phyloP scores from a whole-genome alignment of 2,113 vertebrate genomes.

The Calidris pugnax region DNA sequence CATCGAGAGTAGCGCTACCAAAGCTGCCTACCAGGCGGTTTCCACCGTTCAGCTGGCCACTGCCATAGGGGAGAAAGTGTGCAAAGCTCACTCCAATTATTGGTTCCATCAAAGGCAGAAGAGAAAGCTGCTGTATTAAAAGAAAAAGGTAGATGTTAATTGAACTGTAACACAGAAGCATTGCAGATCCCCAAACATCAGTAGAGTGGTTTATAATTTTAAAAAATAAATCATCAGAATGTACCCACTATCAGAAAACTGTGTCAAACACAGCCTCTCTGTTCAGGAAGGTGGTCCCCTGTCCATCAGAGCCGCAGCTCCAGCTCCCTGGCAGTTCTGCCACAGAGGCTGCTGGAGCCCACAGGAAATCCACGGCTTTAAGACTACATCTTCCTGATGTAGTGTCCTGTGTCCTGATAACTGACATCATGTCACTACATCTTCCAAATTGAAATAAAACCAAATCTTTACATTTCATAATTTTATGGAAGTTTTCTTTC shows the following conservation, averaged over 20 bases:
- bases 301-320: neutral
- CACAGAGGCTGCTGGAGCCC: neutral
- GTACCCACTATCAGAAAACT: neutral
- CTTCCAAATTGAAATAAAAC: neutral
- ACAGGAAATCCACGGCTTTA: neutral
- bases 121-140: slow-evolving; percentile 85
- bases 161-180: neutral
- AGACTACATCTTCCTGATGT: neutral
- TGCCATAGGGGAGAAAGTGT: slow-evolving; percentile 92
- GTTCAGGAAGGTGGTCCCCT: neutral
- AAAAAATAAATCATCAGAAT: neutral
- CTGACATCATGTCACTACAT: no score
- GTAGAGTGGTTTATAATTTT: neutral
- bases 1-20: slow-evolving; percentile 90
- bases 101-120: slow-evolving; percentile 95
- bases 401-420: no score
- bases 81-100: slow-evolving; percentile 91
- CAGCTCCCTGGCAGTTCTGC: neutral
- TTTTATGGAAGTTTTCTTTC: neutral
- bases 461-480: neutral
- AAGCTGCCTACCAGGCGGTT: slow-evolving; percentile 89
- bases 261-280: neutral
- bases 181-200: neutral
- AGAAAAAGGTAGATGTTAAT: slow-evolving; percentile 39
- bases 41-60: slow-evolving; percentile 85